Evolutionary conservation across 1,140 invertebrate genomes (phyloP), one percentile per base, ranked within the genome.

Genomic region (Bombus ignitus): DNA sequence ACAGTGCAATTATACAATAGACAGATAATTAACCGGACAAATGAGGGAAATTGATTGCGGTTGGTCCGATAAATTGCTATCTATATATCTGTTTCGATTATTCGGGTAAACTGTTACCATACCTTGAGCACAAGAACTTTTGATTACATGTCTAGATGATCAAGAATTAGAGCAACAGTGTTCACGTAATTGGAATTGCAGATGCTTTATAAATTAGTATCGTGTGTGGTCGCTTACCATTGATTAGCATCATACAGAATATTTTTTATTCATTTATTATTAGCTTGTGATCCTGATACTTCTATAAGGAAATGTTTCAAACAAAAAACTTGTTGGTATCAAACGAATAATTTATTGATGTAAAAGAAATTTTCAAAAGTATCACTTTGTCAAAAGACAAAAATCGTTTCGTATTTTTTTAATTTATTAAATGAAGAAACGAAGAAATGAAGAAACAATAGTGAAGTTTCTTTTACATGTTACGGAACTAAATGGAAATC

Each of bases 81-180:
- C 39, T 44, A n/a, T 47, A 32, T 65, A 35, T 28, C 77, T 79
- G 77, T 65, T 79, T 32, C 59, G 42, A 79, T 68, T 79, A 42
- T 66, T 68, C 62, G 39, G 10, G 32, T 32, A 68, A 79, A 68
- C 42, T 47, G 62, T 79, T 79, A 22, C 62, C 77, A 47, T 47
- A 79, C 44, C 62, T 79, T 66, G 22, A 37, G 32, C 44, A 37
- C 77, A 79, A 79, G 62, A 79, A 79, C 77, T 79, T 79, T 44
- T 68, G 42, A 79, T 79, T 79, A 66, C 62, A 22, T 9, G 62
- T n/a, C 32, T 6, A 22, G 62, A 68, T 79, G 77, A 79, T 79
- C 22, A 66, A 79, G 62, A 68, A 62, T 79, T 47, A 68, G 42
- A 42, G 10, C 37, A 25, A 59, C n/a, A 42, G 22, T 47, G 66